Evolutionary conservation across 2,113 vertebrate genomes (phyloP).

Genomic region (Lynx canadensis): DNA sequence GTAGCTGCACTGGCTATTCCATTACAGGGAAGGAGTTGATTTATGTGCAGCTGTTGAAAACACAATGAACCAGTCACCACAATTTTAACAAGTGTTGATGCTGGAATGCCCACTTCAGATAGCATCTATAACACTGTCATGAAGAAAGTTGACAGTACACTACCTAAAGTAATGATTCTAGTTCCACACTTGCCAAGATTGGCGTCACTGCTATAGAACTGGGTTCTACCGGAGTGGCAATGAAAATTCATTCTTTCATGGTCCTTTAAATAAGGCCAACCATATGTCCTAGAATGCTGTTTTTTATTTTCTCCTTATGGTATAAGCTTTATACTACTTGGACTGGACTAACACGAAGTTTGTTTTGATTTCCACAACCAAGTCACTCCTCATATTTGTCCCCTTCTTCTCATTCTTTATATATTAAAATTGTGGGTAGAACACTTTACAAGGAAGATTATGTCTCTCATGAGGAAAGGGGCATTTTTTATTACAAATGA

Average conservation of each 20-base stretch:
- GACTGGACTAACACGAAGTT: background rate
- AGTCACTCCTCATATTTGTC: background rate
- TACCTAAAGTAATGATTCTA: conserved; percentile 56
- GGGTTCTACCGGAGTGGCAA: conserved; percentile 25
- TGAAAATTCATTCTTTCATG: conserved; percentile 48
- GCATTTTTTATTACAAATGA: conserved; percentile 2
- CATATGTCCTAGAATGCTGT: background rate
- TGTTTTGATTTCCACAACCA: conserved; percentile 33
- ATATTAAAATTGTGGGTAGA: background rate
- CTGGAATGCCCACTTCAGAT: conserved; percentile 59
- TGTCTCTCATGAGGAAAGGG: background rate
- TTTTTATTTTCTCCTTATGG: background rate
- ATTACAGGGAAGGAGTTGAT: conserved; percentile 61
- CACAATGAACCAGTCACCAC: conserved; percentile 72
- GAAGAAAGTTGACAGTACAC: conserved; percentile 60
- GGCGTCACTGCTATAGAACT: conserved; percentile 23
- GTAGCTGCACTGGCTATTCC: conserved; percentile 47
- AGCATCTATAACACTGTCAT: conserved; percentile 59
- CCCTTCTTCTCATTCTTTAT: conserved; percentile 29
- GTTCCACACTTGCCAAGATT: conserved; percentile 43
- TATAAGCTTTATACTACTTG: conserved; percentile 7
- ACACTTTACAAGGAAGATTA: conserved; percentile 41
- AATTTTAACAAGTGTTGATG: conserved; percentile 69
- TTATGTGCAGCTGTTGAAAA: conserved; percentile 73
- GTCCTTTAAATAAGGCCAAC: conserved; percentile 49